A percentile compares a stretch with the other conserved stretches of the same genome.
Evolutionary conservation across 2,113 vertebrate species (phyloP).

Genomic region (Mesitornis unicolor): DNA sequence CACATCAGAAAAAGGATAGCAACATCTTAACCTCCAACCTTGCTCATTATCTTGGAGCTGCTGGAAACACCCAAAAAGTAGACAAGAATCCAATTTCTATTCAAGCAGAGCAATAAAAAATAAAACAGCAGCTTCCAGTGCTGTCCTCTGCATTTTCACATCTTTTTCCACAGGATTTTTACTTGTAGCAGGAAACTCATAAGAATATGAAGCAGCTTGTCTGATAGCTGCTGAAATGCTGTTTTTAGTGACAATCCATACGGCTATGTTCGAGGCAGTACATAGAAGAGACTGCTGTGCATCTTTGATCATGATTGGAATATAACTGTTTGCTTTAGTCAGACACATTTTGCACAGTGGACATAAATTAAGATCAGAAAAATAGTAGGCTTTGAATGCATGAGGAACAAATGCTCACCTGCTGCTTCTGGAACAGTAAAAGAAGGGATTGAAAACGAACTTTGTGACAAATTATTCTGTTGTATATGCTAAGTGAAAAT

Average conservation of each 20-base stretch:
- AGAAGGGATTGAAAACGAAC: neutral
- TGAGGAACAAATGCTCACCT: neutral
- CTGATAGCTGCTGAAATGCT: neutral
- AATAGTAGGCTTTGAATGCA: neutral
- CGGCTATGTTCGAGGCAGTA: neutral
- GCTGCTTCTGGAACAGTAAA: neutral
- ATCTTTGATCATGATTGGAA: conserved; percentile 8
- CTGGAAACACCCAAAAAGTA: neutral
- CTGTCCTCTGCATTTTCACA: neutral
- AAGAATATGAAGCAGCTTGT: neutral
- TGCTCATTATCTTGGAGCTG: neutral
- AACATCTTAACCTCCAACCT: neutral
- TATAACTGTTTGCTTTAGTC: neutral
- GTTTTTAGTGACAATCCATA: neutral
- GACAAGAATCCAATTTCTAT: neutral
- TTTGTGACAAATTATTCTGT: neutral
- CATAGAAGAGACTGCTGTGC: neutral
- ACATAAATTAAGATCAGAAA: conserved; percentile 23
- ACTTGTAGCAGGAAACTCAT: neutral
- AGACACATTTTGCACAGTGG: neutral
- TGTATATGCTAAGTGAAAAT: neutral
- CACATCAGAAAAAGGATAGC: neutral
- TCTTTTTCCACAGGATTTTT: neutral
- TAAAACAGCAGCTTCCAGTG: neutral
- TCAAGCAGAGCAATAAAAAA: neutral